Conservation (phyloP, 2,888 invertebrate species). For the Acleris sparsana region DNA sequence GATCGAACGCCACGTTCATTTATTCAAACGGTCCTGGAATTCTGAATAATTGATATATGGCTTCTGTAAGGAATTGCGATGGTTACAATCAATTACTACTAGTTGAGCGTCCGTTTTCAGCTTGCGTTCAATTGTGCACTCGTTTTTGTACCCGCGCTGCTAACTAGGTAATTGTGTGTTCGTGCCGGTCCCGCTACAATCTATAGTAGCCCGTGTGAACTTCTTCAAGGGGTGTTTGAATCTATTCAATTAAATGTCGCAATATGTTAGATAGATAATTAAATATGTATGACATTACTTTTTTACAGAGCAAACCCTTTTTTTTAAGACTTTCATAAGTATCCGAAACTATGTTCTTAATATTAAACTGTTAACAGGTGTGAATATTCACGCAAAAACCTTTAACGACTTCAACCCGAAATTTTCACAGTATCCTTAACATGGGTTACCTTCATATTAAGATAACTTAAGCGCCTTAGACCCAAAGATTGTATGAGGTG, state of each 20-base stretch:
- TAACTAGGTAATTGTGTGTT: constrained; percentile 51
- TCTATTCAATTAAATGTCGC: background rate
- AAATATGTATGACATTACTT: too few species aligned
- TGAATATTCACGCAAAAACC: too few species aligned
- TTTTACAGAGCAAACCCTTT: too few species aligned
- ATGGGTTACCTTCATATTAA: background rate
- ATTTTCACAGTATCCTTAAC: background rate
- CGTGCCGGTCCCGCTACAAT: constrained; percentile 25
- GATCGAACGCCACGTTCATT: constrained; percentile 47
- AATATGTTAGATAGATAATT: too few species aligned
- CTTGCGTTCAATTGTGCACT: constrained; percentile 68
- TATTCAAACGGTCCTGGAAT: constrained; percentile 42
- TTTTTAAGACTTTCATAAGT: too few species aligned
- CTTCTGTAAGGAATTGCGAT: constrained; percentile 61
- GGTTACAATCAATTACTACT: constrained; percentile 74
- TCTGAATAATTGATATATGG: constrained; percentile 53
- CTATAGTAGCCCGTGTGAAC: constrained; percentile 11
- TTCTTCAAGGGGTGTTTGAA: constrained; percentile 3
- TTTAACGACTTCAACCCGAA: too few species aligned
- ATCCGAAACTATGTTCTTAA: background rate
- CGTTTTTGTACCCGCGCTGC: constrained; percentile 58
- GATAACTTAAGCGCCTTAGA: background rate
- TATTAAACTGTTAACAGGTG: background rate
- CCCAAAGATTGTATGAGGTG: background rate
- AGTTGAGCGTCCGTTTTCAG: constrained; percentile 62